Percentiles rank a stretch among this genome's conserved stretches.
These are phyloP conservation scores for Molossus alvarezi DNA, from an alignment of 2,797 vertebrate species.

Conservation along the genomic window DNA sequence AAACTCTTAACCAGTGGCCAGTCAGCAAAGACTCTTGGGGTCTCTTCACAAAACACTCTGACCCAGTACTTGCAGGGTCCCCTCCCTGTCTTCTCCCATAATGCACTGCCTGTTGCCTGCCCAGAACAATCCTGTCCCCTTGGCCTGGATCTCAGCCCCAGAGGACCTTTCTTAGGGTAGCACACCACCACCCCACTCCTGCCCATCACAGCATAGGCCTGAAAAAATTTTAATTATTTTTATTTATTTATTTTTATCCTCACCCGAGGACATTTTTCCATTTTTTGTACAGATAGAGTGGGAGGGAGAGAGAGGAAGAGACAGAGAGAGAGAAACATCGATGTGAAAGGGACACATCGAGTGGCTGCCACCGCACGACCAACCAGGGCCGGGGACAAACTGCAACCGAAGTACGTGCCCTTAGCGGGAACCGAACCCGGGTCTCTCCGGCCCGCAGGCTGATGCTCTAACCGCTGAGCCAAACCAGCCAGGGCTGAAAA, in stretches of 20 bases:
- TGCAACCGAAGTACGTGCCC: too few relatives aligned
- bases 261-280: too few relatives aligned
- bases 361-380: too few relatives aligned
- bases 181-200: background rate
- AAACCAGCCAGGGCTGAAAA: background rate
- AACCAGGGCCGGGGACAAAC: too few relatives aligned
- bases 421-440: too few relatives aligned
- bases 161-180: background rate
- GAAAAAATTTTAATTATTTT: conserved; percentile 11
- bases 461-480: too few relatives aligned
- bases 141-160: background rate
- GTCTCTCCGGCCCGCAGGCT: too few relatives aligned
- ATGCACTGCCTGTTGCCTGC: background rate
- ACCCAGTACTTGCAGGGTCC: background rate
- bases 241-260: too few relatives aligned
- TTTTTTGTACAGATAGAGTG: too few relatives aligned
- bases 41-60: background rate
- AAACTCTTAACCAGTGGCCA: conserved; percentile 41
- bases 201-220: background rate
- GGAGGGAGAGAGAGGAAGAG: too few relatives aligned
- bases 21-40: conserved; percentile 13
- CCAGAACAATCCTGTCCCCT: background rate
- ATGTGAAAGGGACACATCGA: too few relatives aligned
- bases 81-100: background rate
- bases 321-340: too few relatives aligned